Evolutionary conservation across 2,797 vertebrate genomes (phyloP).

Genomic region (Potorous gilbertii): DNA sequence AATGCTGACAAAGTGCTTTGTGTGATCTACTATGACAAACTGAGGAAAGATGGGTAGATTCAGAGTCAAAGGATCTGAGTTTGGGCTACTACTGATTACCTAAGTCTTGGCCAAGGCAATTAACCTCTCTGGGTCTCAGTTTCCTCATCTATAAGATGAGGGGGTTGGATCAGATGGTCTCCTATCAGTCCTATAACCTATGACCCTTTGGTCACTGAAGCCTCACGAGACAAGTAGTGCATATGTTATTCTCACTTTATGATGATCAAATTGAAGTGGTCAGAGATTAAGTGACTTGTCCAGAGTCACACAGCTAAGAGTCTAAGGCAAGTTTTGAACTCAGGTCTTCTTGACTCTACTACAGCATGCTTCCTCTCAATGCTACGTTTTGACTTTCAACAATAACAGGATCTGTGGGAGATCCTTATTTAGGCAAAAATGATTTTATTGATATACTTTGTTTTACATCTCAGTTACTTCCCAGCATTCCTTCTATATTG

Average conservation of each 20-base stretch:
- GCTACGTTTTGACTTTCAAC: background rate
- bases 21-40: background rate
- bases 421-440: background rate
- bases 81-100: background rate
- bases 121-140: background rate
- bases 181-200: background rate
- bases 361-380: background rate
- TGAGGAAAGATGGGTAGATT: background rate
- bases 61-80: background rate
- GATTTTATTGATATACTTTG: background rate
- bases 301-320: background rate
- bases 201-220: background rate
- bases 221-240: background rate
- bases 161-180: background rate
- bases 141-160: background rate
- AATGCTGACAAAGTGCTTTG: background rate
- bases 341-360: background rate
- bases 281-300: background rate
- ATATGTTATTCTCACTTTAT: background rate
- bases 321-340: background rate
- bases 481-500: background rate
- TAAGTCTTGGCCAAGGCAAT: background rate
- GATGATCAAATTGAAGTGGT: background rate
- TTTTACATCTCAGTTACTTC: background rate
- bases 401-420: background rate